Evolutionary conservation across 2,888 invertebrate genomes (phyloP).

Genomic region (Drosophila planitibia): DNA sequence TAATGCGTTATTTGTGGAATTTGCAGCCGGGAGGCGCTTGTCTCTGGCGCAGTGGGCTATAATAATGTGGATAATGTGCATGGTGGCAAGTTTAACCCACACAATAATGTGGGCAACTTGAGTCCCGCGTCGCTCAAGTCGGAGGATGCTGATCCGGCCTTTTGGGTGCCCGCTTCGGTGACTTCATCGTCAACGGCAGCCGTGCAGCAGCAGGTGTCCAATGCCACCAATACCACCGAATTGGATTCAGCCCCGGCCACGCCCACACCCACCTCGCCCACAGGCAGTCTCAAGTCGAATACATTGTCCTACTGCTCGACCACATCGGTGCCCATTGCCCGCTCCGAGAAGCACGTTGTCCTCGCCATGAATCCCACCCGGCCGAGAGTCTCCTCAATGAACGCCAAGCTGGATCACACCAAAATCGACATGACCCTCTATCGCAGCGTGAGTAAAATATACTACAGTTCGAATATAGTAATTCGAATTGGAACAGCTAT

Average conservation of each 20-base stretch:
- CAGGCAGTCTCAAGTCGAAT: slow-evolving; percentile 85
- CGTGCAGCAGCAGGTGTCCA: slow-evolving; percentile 77
- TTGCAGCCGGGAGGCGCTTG: slow-evolving; percentile 85
- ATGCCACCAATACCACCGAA: slow-evolving; percentile 66
- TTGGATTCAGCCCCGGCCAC: slow-evolving; percentile 85
- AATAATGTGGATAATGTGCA: slow-evolving; percentile 85
- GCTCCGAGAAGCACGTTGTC: slow-evolving; percentile 87
- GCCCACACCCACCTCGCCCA: slow-evolving; percentile 85
- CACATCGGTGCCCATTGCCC: slow-evolving; percentile 84
- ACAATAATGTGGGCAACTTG: slow-evolving; percentile 73
- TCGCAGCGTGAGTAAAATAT: slow-evolving; percentile 84
- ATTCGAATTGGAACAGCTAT: not conserved
- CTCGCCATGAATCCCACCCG: slow-evolving; percentile 86
- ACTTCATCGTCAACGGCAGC: slow-evolving; percentile 65
- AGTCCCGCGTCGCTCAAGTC: slow-evolving; percentile 85
- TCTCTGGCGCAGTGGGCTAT: slow-evolving; percentile 82
- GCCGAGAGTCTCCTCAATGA: slow-evolving; percentile 87
- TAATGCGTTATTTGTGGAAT: not conserved
- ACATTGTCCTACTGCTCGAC: slow-evolving; percentile 84
- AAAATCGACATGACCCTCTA: slow-evolving; percentile 88
- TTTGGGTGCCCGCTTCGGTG: slow-evolving; percentile 85
- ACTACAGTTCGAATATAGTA: not conserved
- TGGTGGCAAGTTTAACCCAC: slow-evolving; percentile 48
- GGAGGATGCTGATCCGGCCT: slow-evolving; percentile 85
- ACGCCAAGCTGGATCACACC: slow-evolving; percentile 88